Percentiles rank a stretch among this genome's conserved stretches.
Evolutionary conservation across 2,113 vertebrate genomes (phyloP).

Genomic region (Malurus alboscapulatus): DNA sequence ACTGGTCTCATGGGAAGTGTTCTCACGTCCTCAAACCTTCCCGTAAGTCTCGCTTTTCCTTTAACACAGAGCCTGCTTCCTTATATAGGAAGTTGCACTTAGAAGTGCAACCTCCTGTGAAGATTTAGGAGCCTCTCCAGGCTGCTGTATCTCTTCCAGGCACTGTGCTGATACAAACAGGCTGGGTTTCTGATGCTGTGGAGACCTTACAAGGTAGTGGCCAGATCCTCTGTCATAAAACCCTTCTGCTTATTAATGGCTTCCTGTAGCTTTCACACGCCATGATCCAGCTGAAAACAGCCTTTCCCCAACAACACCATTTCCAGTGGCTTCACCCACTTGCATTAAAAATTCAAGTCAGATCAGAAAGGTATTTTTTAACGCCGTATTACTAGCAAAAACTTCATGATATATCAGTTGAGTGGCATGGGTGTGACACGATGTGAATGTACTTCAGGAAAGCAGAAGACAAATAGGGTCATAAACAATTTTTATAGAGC

Average conservation of each 20-base stretch:
- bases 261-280: constrained; percentile 12
- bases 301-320: neutral
- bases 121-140: constrained; percentile 13
- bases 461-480: neutral
- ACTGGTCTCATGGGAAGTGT: neutral
- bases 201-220: constrained; percentile 23
- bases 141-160: constrained; percentile 5
- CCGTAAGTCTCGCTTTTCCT: neutral
- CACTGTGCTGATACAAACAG: constrained; percentile 6
- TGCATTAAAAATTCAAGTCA: neutral
- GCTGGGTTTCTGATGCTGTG: constrained; percentile 5
- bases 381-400: neutral
- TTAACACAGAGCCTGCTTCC: neutral
- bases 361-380: neutral
- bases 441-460: neutral
- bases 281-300: neutral
- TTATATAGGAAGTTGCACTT: constrained; percentile 18
- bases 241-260: constrained; percentile 23
- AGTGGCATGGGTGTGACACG: neutral
- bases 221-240: constrained; percentile 27
- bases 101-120: neutral
- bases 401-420: neutral
- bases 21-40: constrained; percentile 4
- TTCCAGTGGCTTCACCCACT: neutral
- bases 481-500: neutral